Percentiles rank a stretch among this genome's conserved stretches.
Evolutionary conservation across 2,113 vertebrate genomes (phyloP).

Genomic region (Helogale parvula): DNA sequence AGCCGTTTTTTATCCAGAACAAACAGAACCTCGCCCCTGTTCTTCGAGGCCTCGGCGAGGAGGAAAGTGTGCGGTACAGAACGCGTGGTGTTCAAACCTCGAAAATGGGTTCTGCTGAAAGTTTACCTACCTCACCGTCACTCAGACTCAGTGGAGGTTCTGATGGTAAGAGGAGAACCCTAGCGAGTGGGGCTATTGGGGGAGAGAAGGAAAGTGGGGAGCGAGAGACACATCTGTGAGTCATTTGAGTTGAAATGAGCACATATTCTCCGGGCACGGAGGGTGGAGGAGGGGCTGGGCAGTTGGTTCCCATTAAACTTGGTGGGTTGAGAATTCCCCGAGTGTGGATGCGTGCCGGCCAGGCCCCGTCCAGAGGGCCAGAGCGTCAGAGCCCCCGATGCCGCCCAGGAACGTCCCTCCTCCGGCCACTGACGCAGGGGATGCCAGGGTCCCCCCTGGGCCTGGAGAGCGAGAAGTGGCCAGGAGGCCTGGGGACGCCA

Average conservation of each 20-base stretch:
- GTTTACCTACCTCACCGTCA: not conserved
- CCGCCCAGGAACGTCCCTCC: not conserved
- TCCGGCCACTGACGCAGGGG: not conserved
- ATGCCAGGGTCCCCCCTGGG: not conserved
- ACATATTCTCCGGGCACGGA: not conserved
- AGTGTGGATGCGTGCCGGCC: not conserved
- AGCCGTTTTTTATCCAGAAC: not conserved
- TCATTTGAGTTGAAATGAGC: slow-evolving; percentile 46
- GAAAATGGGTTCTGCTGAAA: too few species aligned
- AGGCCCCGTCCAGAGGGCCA: not conserved
- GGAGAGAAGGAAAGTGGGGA: slow-evolving; percentile 1
- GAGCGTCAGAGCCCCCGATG: not conserved
- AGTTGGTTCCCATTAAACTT: slow-evolving; percentile 71
- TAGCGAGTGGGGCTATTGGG: rapidly evolving
- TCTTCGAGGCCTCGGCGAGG: rapidly evolving
- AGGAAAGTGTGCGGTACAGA: not conserved
- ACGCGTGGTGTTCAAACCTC: not conserved
- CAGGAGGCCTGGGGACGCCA: not conserved
- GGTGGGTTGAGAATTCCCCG: slow-evolving; percentile 31
- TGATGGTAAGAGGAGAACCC: rapidly evolving
- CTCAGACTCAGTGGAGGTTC: rapidly evolving
- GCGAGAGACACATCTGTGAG: slow-evolving; percentile 39
- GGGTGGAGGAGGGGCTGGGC: not conserved
- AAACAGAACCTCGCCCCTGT: not conserved
- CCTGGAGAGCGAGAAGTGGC: not conserved